A percentile compares a stretch with the other conserved stretches of the same genome.
Conservation (phyloP, 2,797 vertebrate genomes). For the Catostomus latipinnis region DNA sequence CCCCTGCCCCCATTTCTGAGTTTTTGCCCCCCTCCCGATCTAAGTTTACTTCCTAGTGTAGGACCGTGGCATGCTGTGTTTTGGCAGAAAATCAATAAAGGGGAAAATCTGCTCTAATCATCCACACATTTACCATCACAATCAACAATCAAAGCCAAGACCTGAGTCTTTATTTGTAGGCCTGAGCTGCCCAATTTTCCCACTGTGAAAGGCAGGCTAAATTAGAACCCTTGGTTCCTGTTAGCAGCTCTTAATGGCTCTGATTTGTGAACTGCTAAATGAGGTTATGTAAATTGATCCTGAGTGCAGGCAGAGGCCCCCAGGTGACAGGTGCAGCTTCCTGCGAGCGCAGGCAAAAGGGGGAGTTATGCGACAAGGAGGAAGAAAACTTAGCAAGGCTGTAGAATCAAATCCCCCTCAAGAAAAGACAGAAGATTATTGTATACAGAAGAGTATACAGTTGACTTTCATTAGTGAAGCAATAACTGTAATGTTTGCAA, state of each 20-base stretch:
- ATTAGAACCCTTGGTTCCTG: constrained; percentile 99
- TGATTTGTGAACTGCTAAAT: constrained; percentile 99
- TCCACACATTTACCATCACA: constrained; percentile 99
- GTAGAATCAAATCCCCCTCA: constrained; percentile 40
- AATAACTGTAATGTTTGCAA: constrained; percentile 47
- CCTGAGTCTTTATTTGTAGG: constrained; percentile 99
- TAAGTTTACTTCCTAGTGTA: constrained; percentile 78
- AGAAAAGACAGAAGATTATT: constrained; percentile 37
- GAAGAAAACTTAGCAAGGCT: constrained; percentile 59
- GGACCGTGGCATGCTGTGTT: constrained; percentile 97
- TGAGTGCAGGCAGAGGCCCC: constrained; percentile 96
- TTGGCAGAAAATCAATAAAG: constrained; percentile 99
- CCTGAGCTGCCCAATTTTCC: constrained; percentile 99
- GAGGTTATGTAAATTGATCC: constrained; percentile 99
- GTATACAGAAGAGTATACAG: not conserved
- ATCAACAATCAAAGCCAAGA: constrained; percentile 99
- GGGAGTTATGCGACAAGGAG: constrained; percentile 54
- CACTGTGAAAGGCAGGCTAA: constrained; percentile 99
- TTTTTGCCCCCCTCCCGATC: constrained; percentile 34
- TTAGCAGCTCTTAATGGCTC: constrained; percentile 99
- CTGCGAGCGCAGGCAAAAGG: constrained; percentile 75
- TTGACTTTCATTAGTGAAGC: constrained; percentile 44
- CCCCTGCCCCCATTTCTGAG: constrained; percentile 73
- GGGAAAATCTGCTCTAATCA: constrained; percentile 99
- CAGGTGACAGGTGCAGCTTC: constrained; percentile 99